These are phyloP conservation scores for Deroptyus accipitrinus DNA, from an alignment of 2,113 vertebrate species.

Conservation along the genomic window DNA sequence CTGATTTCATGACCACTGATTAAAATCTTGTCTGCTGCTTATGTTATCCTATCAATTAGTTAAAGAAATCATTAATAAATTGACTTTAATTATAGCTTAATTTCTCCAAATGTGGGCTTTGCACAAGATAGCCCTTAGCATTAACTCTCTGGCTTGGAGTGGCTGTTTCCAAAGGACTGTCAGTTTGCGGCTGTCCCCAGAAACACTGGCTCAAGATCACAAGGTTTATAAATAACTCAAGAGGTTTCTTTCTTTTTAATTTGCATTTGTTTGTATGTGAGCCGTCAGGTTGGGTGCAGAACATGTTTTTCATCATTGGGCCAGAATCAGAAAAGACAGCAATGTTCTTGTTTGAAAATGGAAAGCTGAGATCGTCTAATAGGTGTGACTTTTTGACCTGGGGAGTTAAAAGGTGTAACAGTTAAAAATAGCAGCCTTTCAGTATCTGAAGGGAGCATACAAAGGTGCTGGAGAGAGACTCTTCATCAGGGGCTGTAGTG, in stretches of 20 bases:
- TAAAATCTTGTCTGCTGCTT: slow-evolving; percentile 7
- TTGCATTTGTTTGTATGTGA: slow-evolving; percentile 27
- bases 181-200: neutral
- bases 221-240: slow-evolving; percentile 22
- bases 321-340: neutral
- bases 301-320: neutral
- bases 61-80: slow-evolving; percentile 36
- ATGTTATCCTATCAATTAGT: slow-evolving; percentile 19
- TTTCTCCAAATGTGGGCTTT: slow-evolving; percentile 36
- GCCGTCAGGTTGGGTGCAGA: neutral
- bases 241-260: neutral
- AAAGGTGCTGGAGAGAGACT: neutral
- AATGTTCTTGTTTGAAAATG: neutral
- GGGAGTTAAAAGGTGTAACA: neutral
- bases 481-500: neutral
- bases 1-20: slow-evolving; percentile 21
- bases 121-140: neutral
- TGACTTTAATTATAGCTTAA: slow-evolving; percentile 9
- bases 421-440: neutral
- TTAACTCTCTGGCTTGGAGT: neutral
- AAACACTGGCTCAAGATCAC: slow-evolving; percentile 52
- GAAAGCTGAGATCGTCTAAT: neutral
- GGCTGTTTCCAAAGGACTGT: neutral
- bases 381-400: neutral
- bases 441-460: neutral